Base-by-base conservation (phyloP, 2,888 invertebrate species). In the Spilarctia lutea region DNA sequence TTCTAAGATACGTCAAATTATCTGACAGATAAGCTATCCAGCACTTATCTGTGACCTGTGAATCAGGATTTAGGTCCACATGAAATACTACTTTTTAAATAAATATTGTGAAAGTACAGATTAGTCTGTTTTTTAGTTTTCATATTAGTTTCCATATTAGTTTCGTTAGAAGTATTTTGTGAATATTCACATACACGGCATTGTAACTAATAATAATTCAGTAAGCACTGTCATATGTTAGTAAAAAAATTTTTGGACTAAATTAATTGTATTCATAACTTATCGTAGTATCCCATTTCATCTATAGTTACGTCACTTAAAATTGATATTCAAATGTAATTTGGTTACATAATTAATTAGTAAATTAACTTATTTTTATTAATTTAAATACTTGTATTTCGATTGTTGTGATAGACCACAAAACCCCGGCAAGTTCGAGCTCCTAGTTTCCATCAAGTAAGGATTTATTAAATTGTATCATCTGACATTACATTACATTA, bases 391-490 rank as follows among this genome's bases (percentile, higher is more conserved):
- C 42, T 42, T 30, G 18, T 71, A 71, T 42, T 33, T 45, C 39
- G 10, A 65, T 76, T 75, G 56, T 79, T 79, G 73, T 67, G 69
- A 77, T 75, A 82, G 84, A 52, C 45, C 8, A 11, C 48, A 48
- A 81, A 74, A 68, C 33, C 0, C n/a, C 68, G 39, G 39, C 72
- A 66, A 69, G 7, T 11, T 27, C 71, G 39, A 65, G 24, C 65
- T 27, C 24, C 56, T 33, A 60, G n/a, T 42, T 27, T 68, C 16
- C 16, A 27, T 2, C 82, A 81, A 71, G 82, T 82, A 82, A 77
- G 82, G 81, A 77, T 76, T 69, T 68, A 35, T 30, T 48, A 67
- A 68, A 30, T 63, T 63, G 39, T 68, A 63, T 52, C n/a, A 30
- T 52, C 24, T n/a, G 72, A 30, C 27, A 52, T 72, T 65, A 71